phyloP scores from a whole-genome alignment of 1,140 invertebrate species.

The Eufriesea mexicana region DNA sequence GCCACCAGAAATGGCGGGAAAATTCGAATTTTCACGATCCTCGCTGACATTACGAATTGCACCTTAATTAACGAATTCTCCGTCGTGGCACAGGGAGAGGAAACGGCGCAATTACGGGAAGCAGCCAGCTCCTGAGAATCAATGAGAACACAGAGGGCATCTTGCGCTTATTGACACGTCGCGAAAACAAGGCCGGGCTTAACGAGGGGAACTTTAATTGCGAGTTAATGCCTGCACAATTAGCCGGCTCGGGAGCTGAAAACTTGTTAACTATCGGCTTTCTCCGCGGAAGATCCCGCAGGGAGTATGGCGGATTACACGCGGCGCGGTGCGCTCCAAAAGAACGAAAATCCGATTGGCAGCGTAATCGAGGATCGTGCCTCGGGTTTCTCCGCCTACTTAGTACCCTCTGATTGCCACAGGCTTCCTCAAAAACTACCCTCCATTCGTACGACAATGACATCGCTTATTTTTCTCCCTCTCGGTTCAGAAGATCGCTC shows the following conservation, averaged over 20 bases:
- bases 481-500: too few species aligned
- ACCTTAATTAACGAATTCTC: neutral
- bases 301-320: constrained; percentile 19
- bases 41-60: too few species aligned
- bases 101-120: neutral
- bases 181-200: constrained; percentile 34
- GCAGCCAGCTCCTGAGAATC: neutral
- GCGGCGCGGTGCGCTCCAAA: neutral
- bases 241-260: constrained; percentile 25
- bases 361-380: constrained; percentile 21
- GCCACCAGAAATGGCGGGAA: too few species aligned
- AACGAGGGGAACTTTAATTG: constrained; percentile 64
- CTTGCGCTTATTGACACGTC: neutral
- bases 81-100: neutral
- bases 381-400: neutral
- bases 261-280: constrained; percentile 58
- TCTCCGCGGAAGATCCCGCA: constrained; percentile 15
- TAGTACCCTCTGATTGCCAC: neutral
- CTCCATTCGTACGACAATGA: too few species aligned
- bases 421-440: neutral
- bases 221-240: constrained; percentile 65
- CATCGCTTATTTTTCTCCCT: too few species aligned
- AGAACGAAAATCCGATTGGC: constrained; percentile 33
- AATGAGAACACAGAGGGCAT: neutral
- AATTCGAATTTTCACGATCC: too few species aligned